A percentile compares a stretch with the other conserved stretches of the same genome.
These are phyloP conservation scores for Cetoscarus ocellatus DNA, from an alignment of 2,797 vertebrate genomes.

Conservation along the genomic window DNA sequence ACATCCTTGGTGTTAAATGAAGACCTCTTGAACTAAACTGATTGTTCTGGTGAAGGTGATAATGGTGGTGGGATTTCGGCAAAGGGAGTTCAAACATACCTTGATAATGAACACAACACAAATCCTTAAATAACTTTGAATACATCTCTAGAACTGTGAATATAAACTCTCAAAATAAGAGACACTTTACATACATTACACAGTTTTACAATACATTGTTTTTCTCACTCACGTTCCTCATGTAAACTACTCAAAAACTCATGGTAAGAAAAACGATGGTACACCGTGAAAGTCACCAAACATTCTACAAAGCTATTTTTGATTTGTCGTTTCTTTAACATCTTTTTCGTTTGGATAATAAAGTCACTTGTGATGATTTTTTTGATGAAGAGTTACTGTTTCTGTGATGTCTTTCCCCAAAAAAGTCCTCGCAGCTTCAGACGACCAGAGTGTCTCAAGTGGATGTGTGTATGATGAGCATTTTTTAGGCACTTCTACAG, in stretches of 20 bases:
- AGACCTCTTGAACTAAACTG: conserved; percentile 34
- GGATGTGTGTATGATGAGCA: conserved; percentile 76
- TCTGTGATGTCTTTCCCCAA: conserved; percentile 38
- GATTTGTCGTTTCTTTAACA: conserved; percentile 67
- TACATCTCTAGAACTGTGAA: conserved; percentile 81
- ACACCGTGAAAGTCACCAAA: conserved; percentile 74
- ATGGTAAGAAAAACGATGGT: conserved; percentile 71
- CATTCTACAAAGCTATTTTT: conserved; percentile 79
- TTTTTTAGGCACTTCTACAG: conserved; percentile 88
- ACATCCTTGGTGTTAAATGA: not conserved
- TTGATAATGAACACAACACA: conserved; percentile 74
- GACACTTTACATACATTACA: conserved; percentile 83
- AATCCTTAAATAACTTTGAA: conserved; percentile 77
- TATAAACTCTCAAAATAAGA: conserved; percentile 80
- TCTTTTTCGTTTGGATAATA: conserved; percentile 41
- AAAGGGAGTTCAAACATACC: conserved; percentile 57
- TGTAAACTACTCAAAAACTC: conserved; percentile 81
- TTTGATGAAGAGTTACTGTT: conserved; percentile 13
- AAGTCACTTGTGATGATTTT: conserved; percentile 77
- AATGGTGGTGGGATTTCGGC: conserved; percentile 26
- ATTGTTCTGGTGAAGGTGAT: conserved; percentile 50
- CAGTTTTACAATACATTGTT: conserved; percentile 78
- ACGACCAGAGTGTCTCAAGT: conserved; percentile 45
- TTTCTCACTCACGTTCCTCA: conserved; percentile 74
- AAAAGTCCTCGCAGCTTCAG: conserved; percentile 47